Base-by-base conservation (phyloP, 2,888 invertebrate genomes). In the Bombylius discolor region DNA sequence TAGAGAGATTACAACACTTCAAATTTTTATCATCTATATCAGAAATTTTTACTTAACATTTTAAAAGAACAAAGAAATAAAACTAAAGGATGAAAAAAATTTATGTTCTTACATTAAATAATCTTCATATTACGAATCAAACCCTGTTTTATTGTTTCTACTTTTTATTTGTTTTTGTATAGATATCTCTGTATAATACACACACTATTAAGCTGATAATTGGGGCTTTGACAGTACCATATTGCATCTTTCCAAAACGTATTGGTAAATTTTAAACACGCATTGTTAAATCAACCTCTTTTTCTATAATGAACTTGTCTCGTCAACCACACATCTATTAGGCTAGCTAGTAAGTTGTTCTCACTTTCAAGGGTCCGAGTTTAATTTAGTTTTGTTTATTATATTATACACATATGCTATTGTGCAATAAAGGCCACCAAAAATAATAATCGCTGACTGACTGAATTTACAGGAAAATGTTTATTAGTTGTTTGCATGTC, bases 391-490 rank as follows among this genome's bases (percentile, higher is more conserved):
- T 23, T 11, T 11, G 11, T 36, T 36, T 9, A 36, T 36, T 36
- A 3, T 56, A 42, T 50, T 23, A 52, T 50, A 46, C 51, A 52
- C 50, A 42, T 42, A 55, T 51, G 50, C 45, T 36, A 55, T 50
- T 53, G 52, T 48, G 36, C 6, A 51, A 47, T 23, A 2, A 55
- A 56, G 49, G 53, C 57, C 59, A 57, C 59, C 59, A 59, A 55
- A 49, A 49, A 49, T 46, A 44, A 46, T 47, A 49, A 58, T 56
- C 58, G 58, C 60, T 60, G 60, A 60, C 60, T 60, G 60, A 60
- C 60, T 60, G 60, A 55, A 42, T 42, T 42, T 23, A 23, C 39
- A 42, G 39, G 11, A 42, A 11, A 8, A 42, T 42, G 39, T 42
- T 42, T 42, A 23, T 23, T 23, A 23, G 39, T 42, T 42, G 39